Base-by-base conservation (phyloP, 2,888 invertebrate species). In the Pseudococcus viburni region DNA sequence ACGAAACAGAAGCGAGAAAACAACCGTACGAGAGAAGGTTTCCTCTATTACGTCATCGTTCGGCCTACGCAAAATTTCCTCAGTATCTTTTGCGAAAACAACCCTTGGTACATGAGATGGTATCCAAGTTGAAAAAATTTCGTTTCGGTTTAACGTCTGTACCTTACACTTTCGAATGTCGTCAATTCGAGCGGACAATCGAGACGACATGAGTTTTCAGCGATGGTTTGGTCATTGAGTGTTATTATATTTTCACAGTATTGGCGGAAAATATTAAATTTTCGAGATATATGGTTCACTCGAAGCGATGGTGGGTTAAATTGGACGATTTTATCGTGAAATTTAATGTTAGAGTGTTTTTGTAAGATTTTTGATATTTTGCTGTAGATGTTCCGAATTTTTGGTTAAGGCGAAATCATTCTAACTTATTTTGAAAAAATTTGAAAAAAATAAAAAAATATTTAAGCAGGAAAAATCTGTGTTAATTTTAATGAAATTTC, bases 221-320 rank as follows among this genome's bases (percentile, higher is more conserved):
- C 68, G 5, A 68, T 68, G 15, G 26, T 33, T 68, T 15, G 7
- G 68, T 68, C 68, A 68, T 68, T 12, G 68, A 17, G 59, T 59
- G 59, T 59, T 68, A 68, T 68, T 68, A 26, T 26, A 68, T 26
- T 68, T 68, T 42, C 42, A 9, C 42, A 9, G 42, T 42, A 42
- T 73, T 73, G 73, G 15, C 15, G 33, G 73, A 73, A 73, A 73
- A 73, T 64, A 73, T 73, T 73, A 15, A 42, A 42, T 42, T 42
- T 42, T 42, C 42, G 42, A 42, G 42, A 42, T 42, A 9, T 42
- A 42, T 42, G 42, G 9, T 6, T 42, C 5, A 8, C 9, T 42
- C 42, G 42, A 42, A 8, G 42, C 42, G 42, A 42, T 0, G 9
- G 42, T 42, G 8, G 6, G 42, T 42, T 42, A 42, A 42, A 42